These are phyloP conservation scores for Euspilapteryx auroguttella DNA, from an alignment of 2,888 invertebrate genomes.

Conservation along the genomic window DNA sequence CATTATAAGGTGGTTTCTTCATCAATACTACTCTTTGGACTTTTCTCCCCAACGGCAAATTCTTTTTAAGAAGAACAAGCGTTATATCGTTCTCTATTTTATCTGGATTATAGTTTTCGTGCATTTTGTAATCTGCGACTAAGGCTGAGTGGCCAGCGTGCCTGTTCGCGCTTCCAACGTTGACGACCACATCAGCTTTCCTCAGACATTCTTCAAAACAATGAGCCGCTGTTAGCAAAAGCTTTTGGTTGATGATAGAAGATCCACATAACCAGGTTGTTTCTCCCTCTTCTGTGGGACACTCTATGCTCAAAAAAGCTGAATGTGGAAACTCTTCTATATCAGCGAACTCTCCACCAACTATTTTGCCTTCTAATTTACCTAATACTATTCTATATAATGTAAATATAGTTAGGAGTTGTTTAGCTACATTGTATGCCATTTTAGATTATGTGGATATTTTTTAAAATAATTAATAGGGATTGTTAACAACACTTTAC, in stretches of 20 bases:
- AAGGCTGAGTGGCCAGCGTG: conserved; percentile 2
- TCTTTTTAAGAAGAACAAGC: conserved; percentile 6
- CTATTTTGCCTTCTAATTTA: no score
- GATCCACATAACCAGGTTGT: conserved; percentile 13
- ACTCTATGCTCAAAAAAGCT: conserved; percentile 10
- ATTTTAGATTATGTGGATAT: no score
- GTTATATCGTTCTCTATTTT: conserved; percentile 11
- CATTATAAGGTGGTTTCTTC: conserved; percentile 8
- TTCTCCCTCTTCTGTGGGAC: not conserved
- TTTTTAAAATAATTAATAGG: no score
- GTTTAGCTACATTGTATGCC: no score
- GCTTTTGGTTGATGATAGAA: conserved; percentile 16
- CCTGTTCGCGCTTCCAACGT: conserved; percentile 11
- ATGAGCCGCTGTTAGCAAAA: conserved; percentile 18
- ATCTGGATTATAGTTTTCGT: conserved; percentile 7
- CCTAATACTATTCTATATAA: no score
- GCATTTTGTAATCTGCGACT: conserved; percentile 4
- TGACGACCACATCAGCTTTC: not conserved
- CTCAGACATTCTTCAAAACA: conserved; percentile 11
- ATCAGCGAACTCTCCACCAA: conserved; percentile 9
- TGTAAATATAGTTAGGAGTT: no score
- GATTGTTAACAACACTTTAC: no score
- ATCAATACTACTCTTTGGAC: conserved; percentile 10
- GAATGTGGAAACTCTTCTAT: conserved; percentile 14
- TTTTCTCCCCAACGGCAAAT: conserved; percentile 5